Conservation (phyloP, 2,113 vertebrate genomes). For the Mirounga angustirostris region DNA sequence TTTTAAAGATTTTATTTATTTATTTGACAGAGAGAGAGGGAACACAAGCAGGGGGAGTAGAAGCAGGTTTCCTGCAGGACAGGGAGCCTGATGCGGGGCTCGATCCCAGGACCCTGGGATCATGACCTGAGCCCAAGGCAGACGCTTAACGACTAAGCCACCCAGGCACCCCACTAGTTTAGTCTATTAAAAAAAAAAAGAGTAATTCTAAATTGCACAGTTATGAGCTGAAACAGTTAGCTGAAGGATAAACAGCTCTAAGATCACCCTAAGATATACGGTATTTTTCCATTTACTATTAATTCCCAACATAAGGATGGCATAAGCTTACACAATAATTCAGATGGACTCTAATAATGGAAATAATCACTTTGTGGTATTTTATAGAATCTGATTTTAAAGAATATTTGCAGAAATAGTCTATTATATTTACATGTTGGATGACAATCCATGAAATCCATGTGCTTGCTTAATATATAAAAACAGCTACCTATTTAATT, state of each 20-base stretch:
- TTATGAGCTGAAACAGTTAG: neutral
- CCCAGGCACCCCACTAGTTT: neutral
- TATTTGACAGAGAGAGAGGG: too few species aligned
- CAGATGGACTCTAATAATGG: neutral
- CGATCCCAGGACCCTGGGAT: too few species aligned
- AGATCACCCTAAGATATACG: neutral
- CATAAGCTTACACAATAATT: neutral
- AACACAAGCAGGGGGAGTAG: too few species aligned
- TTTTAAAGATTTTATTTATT: too few species aligned
- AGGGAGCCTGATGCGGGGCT: too few species aligned
- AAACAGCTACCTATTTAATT: neutral
- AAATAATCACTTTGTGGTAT: neutral
- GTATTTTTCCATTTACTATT: neutral
- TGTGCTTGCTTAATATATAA: neutral
- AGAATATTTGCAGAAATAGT: neutral
- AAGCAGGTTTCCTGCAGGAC: too few species aligned
- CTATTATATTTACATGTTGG: neutral
- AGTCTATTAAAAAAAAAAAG: slow-evolving; percentile 13
- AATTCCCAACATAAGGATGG: neutral
- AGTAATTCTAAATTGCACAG: neutral
- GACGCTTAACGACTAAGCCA: too few species aligned
- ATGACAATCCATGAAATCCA: neutral
- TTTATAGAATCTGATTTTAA: neutral
- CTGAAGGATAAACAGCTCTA: neutral
- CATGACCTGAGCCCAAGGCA: too few species aligned